Conservation (phyloP, 2,888 invertebrate species). For the Meteorus colon region DNA sequence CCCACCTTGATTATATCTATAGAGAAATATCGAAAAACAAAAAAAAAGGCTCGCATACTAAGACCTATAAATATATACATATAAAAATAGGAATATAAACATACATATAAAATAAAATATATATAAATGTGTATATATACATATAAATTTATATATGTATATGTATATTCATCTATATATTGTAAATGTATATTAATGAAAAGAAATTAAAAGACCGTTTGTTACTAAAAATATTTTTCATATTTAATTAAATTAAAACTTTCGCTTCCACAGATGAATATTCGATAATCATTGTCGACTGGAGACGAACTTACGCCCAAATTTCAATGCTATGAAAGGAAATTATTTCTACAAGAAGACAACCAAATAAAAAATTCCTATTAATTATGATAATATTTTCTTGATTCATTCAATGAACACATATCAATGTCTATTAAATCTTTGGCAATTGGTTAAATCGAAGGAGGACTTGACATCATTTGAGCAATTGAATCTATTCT, state of each 20-base stretch:
- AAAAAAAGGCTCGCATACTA: constrained; percentile 59
- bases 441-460: background rate
- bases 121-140: background rate
- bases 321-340: background rate
- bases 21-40: constrained; percentile 59
- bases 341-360: background rate
- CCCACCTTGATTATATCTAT: constrained; percentile 62
- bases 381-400: background rate
- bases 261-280: background rate
- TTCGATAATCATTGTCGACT: too few species aligned
- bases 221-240: constrained; percentile 62
- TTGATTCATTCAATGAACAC: background rate
- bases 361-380: background rate
- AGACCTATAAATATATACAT: constrained; percentile 64
- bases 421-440: background rate
- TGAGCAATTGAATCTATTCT: background rate
- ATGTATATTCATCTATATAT: constrained; percentile 64
- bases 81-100: constrained; percentile 59
- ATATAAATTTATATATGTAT: too few species aligned
- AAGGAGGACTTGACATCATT: background rate
- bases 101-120: constrained; percentile 9
- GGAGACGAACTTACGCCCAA: too few species aligned
- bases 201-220: constrained; percentile 71
- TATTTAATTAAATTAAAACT: background rate
- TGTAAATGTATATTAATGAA: constrained; percentile 72